These are phyloP conservation scores for Sandelia bainsii DNA, from an alignment of 2,797 vertebrate species.

Conservation along the genomic window DNA sequence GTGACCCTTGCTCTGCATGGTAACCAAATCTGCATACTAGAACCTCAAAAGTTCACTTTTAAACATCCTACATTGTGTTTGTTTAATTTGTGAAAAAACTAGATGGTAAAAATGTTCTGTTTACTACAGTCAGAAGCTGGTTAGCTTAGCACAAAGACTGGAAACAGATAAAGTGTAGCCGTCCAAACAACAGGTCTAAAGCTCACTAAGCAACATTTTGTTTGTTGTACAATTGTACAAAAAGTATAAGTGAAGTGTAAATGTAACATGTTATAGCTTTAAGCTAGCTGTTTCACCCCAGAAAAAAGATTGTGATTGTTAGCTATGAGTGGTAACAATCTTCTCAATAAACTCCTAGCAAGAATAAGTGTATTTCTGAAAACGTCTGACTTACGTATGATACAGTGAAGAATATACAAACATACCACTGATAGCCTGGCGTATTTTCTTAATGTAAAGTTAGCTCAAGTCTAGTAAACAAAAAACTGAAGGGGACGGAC, in stretches of 20 bases:
- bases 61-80: not conserved
- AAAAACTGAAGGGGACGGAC: constrained; percentile 14
- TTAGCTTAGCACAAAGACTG: not conserved
- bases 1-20: not conserved
- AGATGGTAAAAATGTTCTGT: not conserved
- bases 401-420: not conserved
- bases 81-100: not conserved
- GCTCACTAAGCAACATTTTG: not conserved
- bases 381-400: not conserved
- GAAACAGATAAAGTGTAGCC: not conserved
- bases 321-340: not conserved
- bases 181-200: not conserved
- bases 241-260: too few relatives aligned
- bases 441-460: not conserved
- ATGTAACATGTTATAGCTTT: not conserved
- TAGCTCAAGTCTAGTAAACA: not conserved
- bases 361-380: not conserved
- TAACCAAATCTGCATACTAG: not conserved
- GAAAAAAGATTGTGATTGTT: too few relatives aligned
- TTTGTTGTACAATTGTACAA: too few relatives aligned
- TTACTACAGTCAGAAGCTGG: not conserved
- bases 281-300: too few relatives aligned
- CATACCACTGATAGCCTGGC: not conserved
- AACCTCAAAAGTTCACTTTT: not conserved
- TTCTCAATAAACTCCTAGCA: not conserved